Conservation (phyloP, 2,797 vertebrate genomes). For the Gymnothorax javanicus region DNA sequence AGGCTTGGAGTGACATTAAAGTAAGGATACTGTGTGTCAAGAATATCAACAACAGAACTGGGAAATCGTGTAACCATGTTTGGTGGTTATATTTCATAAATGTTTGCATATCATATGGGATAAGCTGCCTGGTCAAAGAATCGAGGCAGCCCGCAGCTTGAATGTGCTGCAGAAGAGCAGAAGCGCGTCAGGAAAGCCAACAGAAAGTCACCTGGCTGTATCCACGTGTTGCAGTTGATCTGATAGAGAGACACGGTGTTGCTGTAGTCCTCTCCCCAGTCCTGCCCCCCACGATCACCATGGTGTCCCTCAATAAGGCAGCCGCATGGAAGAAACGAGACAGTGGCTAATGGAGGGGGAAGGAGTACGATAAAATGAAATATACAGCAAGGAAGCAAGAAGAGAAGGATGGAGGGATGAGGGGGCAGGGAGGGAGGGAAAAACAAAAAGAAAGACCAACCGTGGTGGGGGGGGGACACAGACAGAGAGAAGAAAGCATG, state of each 20-base stretch:
- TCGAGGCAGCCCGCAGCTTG: no score
- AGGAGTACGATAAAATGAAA: neutral
- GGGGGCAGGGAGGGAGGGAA: neutral
- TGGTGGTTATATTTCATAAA: no score
- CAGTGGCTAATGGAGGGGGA: constrained; percentile 68
- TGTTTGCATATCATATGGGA: no score
- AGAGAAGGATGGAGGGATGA: neutral
- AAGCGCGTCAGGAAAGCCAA: no score
- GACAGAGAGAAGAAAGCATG: neutral
- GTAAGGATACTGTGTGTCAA: no score
- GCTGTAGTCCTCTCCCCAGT: constrained; percentile 86
- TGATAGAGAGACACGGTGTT: constrained; percentile 86
- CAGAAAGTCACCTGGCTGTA: constrained; percentile 73
- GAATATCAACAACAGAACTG: no score
- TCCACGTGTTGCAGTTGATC: constrained; percentile 91
- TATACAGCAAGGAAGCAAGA: neutral
- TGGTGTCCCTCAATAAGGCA: constrained; percentile 85
- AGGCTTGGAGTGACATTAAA: no score
- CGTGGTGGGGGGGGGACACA: neutral
- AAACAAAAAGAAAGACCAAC: neutral
- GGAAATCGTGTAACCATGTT: no score
- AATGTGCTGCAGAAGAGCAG: neutral
- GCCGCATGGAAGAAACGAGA: constrained; percentile 88
- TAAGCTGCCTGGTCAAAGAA: no score
- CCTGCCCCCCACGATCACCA: constrained; percentile 88